Evolutionary conservation across 2,797 vertebrate species (phyloP), one percentile per base, ranked within the genome.

Genomic region (Hypotaenidia okinawae): DNA sequence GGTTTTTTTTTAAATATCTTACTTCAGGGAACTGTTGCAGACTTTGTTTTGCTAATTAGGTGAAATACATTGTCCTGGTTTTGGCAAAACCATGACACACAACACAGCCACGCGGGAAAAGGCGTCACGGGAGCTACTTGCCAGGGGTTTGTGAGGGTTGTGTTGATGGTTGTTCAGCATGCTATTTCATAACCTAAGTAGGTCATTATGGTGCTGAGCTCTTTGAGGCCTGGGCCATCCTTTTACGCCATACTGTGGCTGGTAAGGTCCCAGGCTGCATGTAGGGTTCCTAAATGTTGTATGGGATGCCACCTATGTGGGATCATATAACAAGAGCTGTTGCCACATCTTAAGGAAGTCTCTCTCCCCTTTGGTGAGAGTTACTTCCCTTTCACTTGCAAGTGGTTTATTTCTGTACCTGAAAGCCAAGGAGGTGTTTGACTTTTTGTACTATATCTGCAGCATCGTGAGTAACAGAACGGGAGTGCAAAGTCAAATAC

Each of bases 361-460:
- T 90, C 47, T 59, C 33, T 55, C 35, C 62, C 67, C 70, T 85
- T 85, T 69, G 63, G 47, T 55, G 81, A 76, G 69, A 82, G 69
- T 86, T 84, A 64, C 5, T 41, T 55, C 24, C 24, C 32, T 94
- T 90, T 83, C 87, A 33, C 74, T 84, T 91, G 59, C 49, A 64
- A 80, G 41, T 57, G 43, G 37, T 67, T 87, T 93, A 77, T 95
- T 94, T 95, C 86, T 2, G 5, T 84, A 22, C 57, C 90, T 57
- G 75, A 73, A 94, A 82, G 74, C 55, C 49, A 61, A 23, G 68
- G 63, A 89, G 27, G 64, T 91, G 87, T 89, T 84, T 85, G 83
- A 84, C 80, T 91, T 94, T 47, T 76, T 93, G 87, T 91, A 25
- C 70, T 90, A 9, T 72, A 72, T 86, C 54, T 83, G 62, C 64